phyloP scores from a whole-genome alignment of 2,888 invertebrate genomes.

The Lamellibrachia columna region DNA sequence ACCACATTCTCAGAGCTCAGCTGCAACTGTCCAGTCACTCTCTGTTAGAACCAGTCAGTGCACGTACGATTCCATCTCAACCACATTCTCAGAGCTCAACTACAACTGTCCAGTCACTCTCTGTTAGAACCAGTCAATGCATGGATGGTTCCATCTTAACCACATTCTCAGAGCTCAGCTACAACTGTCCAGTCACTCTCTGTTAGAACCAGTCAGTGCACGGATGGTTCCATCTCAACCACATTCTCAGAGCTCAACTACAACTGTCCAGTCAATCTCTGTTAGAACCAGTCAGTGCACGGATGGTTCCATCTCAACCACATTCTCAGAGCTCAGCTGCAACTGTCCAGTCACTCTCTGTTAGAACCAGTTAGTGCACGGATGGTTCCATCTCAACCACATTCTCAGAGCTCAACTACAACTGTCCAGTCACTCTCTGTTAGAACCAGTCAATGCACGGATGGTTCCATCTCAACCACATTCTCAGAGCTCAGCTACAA shows the following conservation, averaged over 20 bases:
- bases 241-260: background rate
- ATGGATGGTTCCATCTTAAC: too few species aligned
- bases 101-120: background rate
- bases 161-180: background rate
- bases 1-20: background rate
- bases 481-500: background rate
- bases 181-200: background rate
- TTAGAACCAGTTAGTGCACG: background rate
- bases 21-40: background rate
- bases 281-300: background rate
- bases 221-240: too few species aligned
- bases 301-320: too few species aligned
- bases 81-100: background rate
- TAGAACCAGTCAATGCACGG: background rate
- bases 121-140: background rate
- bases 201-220: background rate
- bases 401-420: background rate
- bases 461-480: too few species aligned
- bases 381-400: too few species aligned
- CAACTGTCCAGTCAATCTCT: background rate
- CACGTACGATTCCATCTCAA: too few species aligned
- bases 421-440: background rate
- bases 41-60: background rate
- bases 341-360: background rate
- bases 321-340: background rate